Base-by-base conservation (phyloP, 1,140 invertebrate species). In the Penaeus vannamei region DNA sequence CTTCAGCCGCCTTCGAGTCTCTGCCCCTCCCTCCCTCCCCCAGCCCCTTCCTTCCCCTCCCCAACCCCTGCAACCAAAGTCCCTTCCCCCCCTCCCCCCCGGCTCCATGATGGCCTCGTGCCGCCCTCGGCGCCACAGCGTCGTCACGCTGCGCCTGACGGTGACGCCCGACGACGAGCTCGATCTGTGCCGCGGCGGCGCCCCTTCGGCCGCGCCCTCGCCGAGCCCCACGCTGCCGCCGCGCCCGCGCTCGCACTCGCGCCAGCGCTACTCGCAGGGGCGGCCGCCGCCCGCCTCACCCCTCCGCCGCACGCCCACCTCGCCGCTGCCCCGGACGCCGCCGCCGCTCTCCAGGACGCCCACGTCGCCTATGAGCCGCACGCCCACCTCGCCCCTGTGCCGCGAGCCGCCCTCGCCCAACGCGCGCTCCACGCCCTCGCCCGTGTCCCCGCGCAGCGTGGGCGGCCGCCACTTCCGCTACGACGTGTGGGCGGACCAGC, bases 61-160 rank as follows among this genome's bases (percentile, higher is more conserved):
- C 46, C 10, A 2, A 23, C 22, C 10, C 36, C 36, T 26, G 19
- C 42, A 10, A 22, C 20, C 12, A 32, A 42, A 5, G n/a, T 5
- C n/a, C n/a, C 46, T 19, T 23, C 32, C 10, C 42, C 32, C 22
- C 84, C 36, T 12, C n/a, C 19, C 64, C 32, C 4, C 82, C 20
- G 59, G 82, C 36, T 53, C 60, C 82, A 61, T 66, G 23, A 88
- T 88, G 87, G 46, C 87, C n/a, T 89, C 87, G 36, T 84, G 87
- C 79, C 87, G 87, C 23, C 87, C 87, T 23, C 87, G 87, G 2
- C 87, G 87, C 59, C 87, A 89, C 82, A 89, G 87, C 64, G 81
- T 84, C 53, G 87, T 89, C 53, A 84, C 87, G n/a, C 82, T 89
- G 26, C 69, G 87, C 20, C 87, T 89, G 17, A 89, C 87, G 12